Conservation (phyloP, 2,797 vertebrate species). For the Channa striata region DNA sequence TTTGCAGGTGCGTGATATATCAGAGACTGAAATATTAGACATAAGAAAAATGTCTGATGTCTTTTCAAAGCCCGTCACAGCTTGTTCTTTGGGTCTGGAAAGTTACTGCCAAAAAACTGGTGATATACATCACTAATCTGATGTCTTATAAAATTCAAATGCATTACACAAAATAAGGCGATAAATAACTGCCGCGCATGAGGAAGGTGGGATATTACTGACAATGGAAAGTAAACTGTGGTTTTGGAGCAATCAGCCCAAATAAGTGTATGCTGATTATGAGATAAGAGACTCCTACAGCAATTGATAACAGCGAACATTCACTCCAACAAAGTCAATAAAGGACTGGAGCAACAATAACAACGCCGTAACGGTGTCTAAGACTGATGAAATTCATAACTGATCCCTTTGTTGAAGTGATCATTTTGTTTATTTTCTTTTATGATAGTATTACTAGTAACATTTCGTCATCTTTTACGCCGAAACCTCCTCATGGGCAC, state of each 20-base stretch:
- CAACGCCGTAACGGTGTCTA: neutral
- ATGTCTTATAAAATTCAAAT: neutral
- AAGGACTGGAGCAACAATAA: constrained; percentile 9
- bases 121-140: neutral
- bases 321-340: constrained; percentile 22
- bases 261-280: constrained; percentile 26
- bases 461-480: constrained; percentile 24
- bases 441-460: constrained; percentile 6
- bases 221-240: constrained; percentile 23
- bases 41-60: neutral
- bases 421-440: too few relatives aligned
- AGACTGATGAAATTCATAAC: neutral
- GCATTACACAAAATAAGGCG: neutral
- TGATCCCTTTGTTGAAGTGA: neutral
- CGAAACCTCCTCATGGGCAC: constrained; percentile 8
- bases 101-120: neutral
- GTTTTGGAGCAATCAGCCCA: constrained; percentile 19
- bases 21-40: too few relatives aligned
- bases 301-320: constrained; percentile 12
- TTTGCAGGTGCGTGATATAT: too few relatives aligned
- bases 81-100: too few relatives aligned
- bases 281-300: constrained; percentile 24
- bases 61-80: too few relatives aligned
- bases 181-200: constrained; percentile 1
- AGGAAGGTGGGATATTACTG: too few relatives aligned